Conservation (phyloP, 1,140 invertebrate species). For the Drosophila lowei region DNA sequence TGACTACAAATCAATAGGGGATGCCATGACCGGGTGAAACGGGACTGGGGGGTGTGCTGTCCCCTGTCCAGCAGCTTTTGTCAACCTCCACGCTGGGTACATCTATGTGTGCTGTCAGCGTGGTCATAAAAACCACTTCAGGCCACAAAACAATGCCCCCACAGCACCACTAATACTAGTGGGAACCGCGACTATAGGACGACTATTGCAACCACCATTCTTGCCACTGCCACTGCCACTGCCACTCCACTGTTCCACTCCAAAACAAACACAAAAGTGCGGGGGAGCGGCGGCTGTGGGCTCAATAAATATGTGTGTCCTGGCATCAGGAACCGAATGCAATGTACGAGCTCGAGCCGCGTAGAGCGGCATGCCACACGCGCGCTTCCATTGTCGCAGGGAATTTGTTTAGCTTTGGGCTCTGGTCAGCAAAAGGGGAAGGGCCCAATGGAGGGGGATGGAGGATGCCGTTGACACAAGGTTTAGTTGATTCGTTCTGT, state of each 20-base stretch:
- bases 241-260: not conserved
- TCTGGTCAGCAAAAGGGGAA: not conserved
- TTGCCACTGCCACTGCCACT: not conserved
- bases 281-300: constrained; percentile 1
- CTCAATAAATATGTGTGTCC: constrained; percentile 48
- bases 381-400: constrained; percentile 52
- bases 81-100: too few relatives aligned
- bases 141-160: constrained; percentile 35
- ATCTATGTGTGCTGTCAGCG: constrained; percentile 53
- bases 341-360: not conserved
- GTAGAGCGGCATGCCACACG: constrained; percentile 40
- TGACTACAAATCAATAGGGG: constrained; percentile 72
- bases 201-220: too few relatives aligned
- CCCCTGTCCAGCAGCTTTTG: constrained; percentile 10
- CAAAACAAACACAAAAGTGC: constrained; percentile 4
- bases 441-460: not conserved
- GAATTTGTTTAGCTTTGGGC: constrained; percentile 45
- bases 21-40: not conserved
- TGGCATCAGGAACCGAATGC: constrained; percentile 66
- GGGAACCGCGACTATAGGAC: not conserved
- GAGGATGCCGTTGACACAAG: constrained; percentile 19
- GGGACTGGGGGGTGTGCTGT: not conserved
- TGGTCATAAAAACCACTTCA: constrained; percentile 63
- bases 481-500: constrained; percentile 32
- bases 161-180: constrained; percentile 19